phyloP scores from a whole-genome alignment of 2,888 invertebrate species.

The Anoplius nigerrimus region DNA sequence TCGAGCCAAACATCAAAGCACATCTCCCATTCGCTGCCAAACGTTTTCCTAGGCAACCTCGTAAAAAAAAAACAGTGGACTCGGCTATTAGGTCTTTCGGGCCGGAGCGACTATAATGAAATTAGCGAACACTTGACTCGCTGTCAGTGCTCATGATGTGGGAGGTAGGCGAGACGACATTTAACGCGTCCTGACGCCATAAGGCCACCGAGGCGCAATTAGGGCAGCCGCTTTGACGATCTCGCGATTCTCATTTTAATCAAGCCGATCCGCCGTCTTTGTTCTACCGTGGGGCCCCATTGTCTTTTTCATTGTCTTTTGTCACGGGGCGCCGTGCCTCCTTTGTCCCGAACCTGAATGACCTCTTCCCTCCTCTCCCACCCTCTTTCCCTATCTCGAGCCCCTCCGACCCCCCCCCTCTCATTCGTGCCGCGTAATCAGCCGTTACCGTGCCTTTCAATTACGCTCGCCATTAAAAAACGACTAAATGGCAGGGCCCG shows the following conservation, averaged over 20 bases:
- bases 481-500: slow-evolving; percentile 44
- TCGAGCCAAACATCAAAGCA: too few relatives aligned
- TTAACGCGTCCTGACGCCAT: slow-evolving; percentile 38
- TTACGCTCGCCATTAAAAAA: slow-evolving; percentile 44
- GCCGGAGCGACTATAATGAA: not conserved
- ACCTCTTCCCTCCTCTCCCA: not conserved
- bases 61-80: too few relatives aligned
- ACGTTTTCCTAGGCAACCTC: too few relatives aligned
- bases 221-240: slow-evolving; percentile 41
- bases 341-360: not conserved
- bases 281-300: too few relatives aligned
- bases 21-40: too few relatives aligned
- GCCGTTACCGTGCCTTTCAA: slow-evolving; percentile 63
- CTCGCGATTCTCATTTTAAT: slow-evolving; percentile 2
- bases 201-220: slow-evolving; percentile 50
- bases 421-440: slow-evolving; percentile 64
- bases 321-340: not conserved
- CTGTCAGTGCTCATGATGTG: slow-evolving; percentile 32
- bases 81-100: not conserved
- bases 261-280: slow-evolving; percentile 1
- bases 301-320: not conserved
- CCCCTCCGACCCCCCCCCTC: not conserved
- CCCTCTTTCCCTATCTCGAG: not conserved
- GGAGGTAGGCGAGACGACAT: slow-evolving; percentile 27
- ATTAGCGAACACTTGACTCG: too few relatives aligned